Evolutionary conservation across 1,140 invertebrate genomes (phyloP).

Genomic region (Chlorops oryzae): DNA sequence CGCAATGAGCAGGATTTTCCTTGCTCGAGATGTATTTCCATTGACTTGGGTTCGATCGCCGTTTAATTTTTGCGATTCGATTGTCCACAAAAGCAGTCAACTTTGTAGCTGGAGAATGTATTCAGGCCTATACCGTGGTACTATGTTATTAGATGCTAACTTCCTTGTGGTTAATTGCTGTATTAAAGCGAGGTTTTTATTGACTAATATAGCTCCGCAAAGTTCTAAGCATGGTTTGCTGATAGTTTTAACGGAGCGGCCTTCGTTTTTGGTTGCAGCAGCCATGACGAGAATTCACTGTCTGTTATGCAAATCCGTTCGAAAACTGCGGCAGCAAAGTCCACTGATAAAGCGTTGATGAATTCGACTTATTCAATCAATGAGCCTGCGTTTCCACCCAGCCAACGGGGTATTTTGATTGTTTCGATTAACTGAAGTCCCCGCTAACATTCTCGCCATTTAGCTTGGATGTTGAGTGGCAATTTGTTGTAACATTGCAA

Average conservation of each 20-base stretch:
- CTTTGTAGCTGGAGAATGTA: conserved; percentile 19
- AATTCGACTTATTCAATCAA: too few relatives aligned
- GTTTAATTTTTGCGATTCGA: conserved; percentile 35
- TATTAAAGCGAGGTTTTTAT: background rate
- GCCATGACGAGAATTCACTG: too few relatives aligned
- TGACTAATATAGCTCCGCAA: background rate
- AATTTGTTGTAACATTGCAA: too few relatives aligned
- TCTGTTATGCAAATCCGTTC: too few relatives aligned
- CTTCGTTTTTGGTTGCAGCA: background rate
- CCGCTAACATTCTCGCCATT: too few relatives aligned
- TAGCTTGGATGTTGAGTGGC: too few relatives aligned
- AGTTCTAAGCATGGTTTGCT: conserved; percentile 1
- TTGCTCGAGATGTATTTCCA: conserved; percentile 33
- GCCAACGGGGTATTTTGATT: too few relatives aligned
- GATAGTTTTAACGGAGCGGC: background rate
- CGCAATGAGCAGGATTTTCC: conserved; percentile 34
- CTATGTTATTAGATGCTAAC: conserved; percentile 35
- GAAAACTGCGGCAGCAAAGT: too few relatives aligned
- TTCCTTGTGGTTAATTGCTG: background rate
- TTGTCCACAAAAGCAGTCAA: conserved; percentile 46
- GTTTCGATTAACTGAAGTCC: too few relatives aligned
- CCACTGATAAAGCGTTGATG: too few relatives aligned
- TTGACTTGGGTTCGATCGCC: conserved; percentile 4
- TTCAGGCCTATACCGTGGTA: conserved; percentile 37
- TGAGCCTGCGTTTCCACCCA: too few relatives aligned